These are phyloP conservation scores for Catharus minimus DNA, from an alignment of 2,113 vertebrate species.

Conservation along the genomic window DNA sequence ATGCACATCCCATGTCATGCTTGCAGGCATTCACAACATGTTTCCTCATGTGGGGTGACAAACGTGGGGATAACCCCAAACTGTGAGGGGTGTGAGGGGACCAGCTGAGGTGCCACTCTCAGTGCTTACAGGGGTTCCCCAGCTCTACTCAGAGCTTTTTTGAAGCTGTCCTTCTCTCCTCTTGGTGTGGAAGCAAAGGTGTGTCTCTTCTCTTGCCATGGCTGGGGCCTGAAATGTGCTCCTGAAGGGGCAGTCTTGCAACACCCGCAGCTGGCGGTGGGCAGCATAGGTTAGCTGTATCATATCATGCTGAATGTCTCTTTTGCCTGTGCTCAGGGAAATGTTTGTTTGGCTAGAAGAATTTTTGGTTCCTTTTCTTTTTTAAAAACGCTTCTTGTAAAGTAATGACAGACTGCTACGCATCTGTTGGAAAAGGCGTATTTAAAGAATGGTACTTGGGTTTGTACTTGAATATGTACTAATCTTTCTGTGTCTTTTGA, in stretches of 20 bases:
- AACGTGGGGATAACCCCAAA: accelerated
- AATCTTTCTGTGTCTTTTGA: not conserved
- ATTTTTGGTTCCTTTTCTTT: not conserved
- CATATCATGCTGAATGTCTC: not conserved
- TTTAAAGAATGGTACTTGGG: not conserved
- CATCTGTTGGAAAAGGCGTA: not conserved
- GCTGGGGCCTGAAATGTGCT: not conserved
- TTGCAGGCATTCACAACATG: not conserved
- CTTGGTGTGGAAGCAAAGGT: not conserved
- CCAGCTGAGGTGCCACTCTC: not conserved
- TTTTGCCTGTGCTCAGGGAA: not conserved
- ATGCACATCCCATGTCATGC: too few relatives aligned
- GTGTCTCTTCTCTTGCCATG: not conserved
- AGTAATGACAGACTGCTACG: not conserved
- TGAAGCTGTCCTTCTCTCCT: accelerated
- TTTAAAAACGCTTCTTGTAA: not conserved
- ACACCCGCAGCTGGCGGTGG: accelerated
- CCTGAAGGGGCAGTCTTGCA: not conserved
- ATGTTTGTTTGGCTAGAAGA: not conserved
- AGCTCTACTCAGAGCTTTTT: not conserved
- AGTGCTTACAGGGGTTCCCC: not conserved
- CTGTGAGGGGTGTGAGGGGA: accelerated
- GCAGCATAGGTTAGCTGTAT: not conserved
- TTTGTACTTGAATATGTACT: not conserved
- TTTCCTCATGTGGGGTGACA: accelerated